Base-by-base conservation (phyloP, 2,888 invertebrate species). In the Heliconius erato region DNA sequence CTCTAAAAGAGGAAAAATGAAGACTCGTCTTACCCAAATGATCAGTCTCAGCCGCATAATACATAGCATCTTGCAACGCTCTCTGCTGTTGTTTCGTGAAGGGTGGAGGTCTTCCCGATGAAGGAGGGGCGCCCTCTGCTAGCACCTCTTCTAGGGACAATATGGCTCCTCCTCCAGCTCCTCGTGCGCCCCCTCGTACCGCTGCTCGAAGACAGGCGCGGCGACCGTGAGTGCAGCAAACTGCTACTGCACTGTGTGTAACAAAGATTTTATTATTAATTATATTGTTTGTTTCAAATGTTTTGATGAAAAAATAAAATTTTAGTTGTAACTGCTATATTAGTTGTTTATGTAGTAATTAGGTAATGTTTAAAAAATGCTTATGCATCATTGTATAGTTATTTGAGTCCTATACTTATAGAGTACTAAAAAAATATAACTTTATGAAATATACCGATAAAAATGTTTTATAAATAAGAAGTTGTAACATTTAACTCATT, bases 31-130 rank as follows among this genome's bases (percentile, higher is more conserved):
- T 90, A 98, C 98, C 98, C 88, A 99, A 95, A 92, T 98, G 98
- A 89, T 98, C 98, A 91, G 98, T 98, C 93, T 99, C 99, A 0
- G 98, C 98, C 84, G 98, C 98, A 90, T 98, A 98, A 91, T 99
- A 99, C 98, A 99, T 98, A 35, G 99, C 98, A 92, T 99, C 99
- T 90, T 99, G 98, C 82, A 99, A 95, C 71, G 98, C 97, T 87
- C 98, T 97, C 86, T 98, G 97, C 94, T 99, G 98, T 59, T 97
- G 96, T 93, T 98, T 98, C 87, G 97, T 98, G 89, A 98, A 96
- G 67, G 96, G 91, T 5, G 95, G 93, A 16, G 89, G 89, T 77
- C 89, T 86, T 91, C 90, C 95, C 97, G 86, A 35, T 92, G 85
- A 91, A 83, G 86, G 84, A 79, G 91, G 92, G 79, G 88, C 97